Evolutionary conservation across 1,140 invertebrate genomes (phyloP).

Genomic region (Plectrocnemia conspersa): DNA sequence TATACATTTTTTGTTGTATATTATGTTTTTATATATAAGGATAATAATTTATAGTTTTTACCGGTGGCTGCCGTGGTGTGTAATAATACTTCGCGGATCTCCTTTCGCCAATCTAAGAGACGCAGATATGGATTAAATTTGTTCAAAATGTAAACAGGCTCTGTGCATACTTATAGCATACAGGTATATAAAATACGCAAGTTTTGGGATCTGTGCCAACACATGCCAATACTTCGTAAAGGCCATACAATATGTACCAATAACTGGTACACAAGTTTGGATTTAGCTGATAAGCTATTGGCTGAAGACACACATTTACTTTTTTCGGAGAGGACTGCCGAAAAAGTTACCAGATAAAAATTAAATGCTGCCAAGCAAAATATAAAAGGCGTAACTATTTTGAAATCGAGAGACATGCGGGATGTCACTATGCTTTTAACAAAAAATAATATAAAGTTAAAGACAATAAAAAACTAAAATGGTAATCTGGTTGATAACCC

Average conservation of each 20-base stretch:
- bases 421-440: constrained; percentile 35
- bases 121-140: constrained; percentile 37
- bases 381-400: constrained; percentile 31
- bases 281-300: constrained; percentile 33
- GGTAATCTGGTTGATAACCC: constrained; percentile 28
- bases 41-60: too few relatives aligned
- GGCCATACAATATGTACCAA: constrained; percentile 31
- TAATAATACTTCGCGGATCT: too few relatives aligned
- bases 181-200: constrained; percentile 32
- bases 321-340: constrained; percentile 32
- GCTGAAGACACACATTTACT: constrained; percentile 35
- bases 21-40: too few relatives aligned
- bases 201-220: constrained; percentile 28
- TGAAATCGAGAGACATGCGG: constrained; percentile 37
- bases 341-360: constrained; percentile 34
- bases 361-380: constrained; percentile 35
- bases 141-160: constrained; percentile 35
- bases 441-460: constrained; percentile 27
- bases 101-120: constrained; percentile 37
- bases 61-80: too few relatives aligned
- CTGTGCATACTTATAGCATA: constrained; percentile 34
- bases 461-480: constrained; percentile 10
- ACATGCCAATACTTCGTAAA: constrained; percentile 30
- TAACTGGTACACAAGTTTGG: constrained; percentile 37
- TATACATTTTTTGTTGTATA: too few relatives aligned